These are phyloP conservation scores for Ianthella basta DNA, from an alignment of 37 sponge, comb jelly and placozoan species.

Conservation along the genomic window DNA sequence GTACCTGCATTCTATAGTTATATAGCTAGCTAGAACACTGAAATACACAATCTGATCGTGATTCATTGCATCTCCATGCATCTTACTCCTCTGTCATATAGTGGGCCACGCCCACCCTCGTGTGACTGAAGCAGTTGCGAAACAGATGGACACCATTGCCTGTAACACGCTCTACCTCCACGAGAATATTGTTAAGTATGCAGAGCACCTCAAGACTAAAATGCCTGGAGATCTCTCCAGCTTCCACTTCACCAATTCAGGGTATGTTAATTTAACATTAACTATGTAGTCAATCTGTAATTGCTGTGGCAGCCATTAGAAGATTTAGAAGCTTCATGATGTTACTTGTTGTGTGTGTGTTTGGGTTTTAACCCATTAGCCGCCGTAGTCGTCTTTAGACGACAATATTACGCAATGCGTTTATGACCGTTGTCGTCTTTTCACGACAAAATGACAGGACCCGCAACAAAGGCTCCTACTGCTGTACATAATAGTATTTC, in stretches of 20 bases:
- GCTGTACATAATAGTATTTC: too few species aligned
- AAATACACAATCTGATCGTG: too few species aligned
- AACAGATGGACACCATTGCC: constrained; percentile 48
- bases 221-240: constrained; percentile 64
- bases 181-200: constrained; percentile 60
- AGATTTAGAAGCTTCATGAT: too few species aligned
- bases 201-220: constrained; percentile 57
- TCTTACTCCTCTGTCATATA: constrained; percentile 22
- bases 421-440: too few species aligned
- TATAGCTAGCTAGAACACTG: too few species aligned
- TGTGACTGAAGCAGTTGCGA: constrained; percentile 73
- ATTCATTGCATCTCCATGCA: neutral
- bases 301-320: neutral
- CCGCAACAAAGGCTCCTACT: too few species aligned
- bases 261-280: constrained; percentile 35
- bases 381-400: too few species aligned
- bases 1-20: too few species aligned
- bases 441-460: too few species aligned
- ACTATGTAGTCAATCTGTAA: neutral
- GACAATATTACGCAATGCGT: too few species aligned
- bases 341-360: too few species aligned
- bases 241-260: constrained; percentile 84
- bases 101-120: constrained; percentile 91
- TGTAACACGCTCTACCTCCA: constrained; percentile 88
- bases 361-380: too few species aligned